These are phyloP conservation scores for Coreoperca whiteheadi DNA, from an alignment of 2,113 vertebrate genomes.

Conservation along the genomic window DNA sequence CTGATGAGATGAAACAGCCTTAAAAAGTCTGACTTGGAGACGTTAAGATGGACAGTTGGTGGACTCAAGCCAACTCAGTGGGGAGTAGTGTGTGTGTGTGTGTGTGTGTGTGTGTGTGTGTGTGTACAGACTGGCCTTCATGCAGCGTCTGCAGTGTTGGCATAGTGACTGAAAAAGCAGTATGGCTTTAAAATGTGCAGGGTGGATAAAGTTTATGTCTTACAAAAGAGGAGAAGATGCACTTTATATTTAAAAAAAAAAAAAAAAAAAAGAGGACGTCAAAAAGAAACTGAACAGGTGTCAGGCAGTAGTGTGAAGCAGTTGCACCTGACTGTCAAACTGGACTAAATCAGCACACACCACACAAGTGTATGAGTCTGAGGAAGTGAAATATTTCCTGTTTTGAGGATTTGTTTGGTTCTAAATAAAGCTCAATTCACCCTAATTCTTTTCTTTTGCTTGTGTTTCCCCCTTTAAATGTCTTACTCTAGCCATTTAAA, in stretches of 20 bases:
- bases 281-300: not conserved
- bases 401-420: not conserved
- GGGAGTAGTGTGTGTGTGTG: constrained; percentile 2
- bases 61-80: constrained; percentile 31
- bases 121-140: not conserved
- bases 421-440: not conserved
- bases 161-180: not conserved
- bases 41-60: constrained; percentile 24
- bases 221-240: not conserved
- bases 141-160: not conserved
- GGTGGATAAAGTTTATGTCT: not conserved
- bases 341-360: not conserved
- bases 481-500: not conserved
- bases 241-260: not conserved
- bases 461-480: not conserved
- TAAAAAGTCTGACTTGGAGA: constrained; percentile 42
- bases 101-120: not conserved
- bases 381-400: constrained; percentile 4
- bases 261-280: not conserved
- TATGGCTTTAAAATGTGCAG: not conserved
- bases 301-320: not conserved
- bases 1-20: constrained; percentile 36
- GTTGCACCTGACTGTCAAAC: not conserved
- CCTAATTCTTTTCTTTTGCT: not conserved
- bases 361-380: not conserved